Conservation (phyloP, 2,797 vertebrate genomes). For the Coluber constrictor region DNA sequence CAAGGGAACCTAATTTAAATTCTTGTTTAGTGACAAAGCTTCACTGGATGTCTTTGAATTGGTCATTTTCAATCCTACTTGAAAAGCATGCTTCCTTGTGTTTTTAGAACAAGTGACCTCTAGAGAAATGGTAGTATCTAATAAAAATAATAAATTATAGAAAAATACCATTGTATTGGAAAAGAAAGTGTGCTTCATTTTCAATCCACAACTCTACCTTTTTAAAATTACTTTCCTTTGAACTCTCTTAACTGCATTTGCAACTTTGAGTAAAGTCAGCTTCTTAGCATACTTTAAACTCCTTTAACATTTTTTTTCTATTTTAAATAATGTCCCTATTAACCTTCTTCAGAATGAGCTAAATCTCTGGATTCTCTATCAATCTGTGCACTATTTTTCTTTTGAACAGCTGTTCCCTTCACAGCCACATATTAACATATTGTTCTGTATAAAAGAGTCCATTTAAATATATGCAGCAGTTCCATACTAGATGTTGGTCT, state of each 20-base stretch:
- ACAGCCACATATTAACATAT: slow-evolving; percentile 37
- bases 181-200: neutral
- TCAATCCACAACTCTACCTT: neutral
- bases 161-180: neutral
- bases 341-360: slow-evolving; percentile 34
- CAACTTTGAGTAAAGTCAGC: neutral
- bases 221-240: neutral
- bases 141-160: neutral
- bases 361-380: slow-evolving; percentile 44
- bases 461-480: slow-evolving; percentile 32
- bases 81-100: neutral
- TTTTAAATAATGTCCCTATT: slow-evolving; percentile 43
- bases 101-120: neutral
- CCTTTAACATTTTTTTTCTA: slow-evolving; percentile 21
- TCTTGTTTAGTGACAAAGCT: neutral
- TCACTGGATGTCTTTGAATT: neutral
- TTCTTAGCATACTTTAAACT: slow-evolving; percentile 1
- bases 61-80: neutral
- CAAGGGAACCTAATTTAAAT: neutral
- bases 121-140: neutral
- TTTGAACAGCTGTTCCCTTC: slow-evolving; percentile 24
- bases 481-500: slow-evolving; percentile 28
- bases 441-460: slow-evolving; percentile 33
- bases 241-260: neutral
- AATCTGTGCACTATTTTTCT: neutral